Base-by-base conservation (phyloP, 2,113 vertebrate species). In the Fukomys damarensis region DNA sequence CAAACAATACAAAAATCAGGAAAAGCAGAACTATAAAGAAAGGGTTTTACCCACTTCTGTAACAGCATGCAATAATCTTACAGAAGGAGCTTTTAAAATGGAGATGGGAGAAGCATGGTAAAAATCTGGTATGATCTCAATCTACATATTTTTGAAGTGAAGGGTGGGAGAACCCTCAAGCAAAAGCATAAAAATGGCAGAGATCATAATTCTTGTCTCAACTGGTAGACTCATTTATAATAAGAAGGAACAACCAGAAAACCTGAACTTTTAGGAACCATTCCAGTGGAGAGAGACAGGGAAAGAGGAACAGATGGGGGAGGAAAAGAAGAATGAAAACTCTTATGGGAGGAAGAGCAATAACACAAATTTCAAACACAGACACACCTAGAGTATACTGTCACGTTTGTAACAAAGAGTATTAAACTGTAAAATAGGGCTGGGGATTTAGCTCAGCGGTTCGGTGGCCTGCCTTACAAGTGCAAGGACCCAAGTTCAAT, bases 11-110 rank as follows among this genome's bases (percentile, higher is more conserved):
- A 91, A 97, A 89, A 96, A 97, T 93, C 76, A 94, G 30, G 91
- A 91, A 68, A 97, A 97, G 91, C 84, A 77, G 94, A 56, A 77
- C 93, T 91, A 46, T 81, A 35, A 97, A 93, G 61, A 97, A 94
- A 91, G 68, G 41, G 72, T 93, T 83, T 65, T 68, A 65, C 3
- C 4, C 24, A 35, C 84, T 97, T 95, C 38, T 94, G 80, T 4
- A 4, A 65, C 30, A 96, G 92, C 95, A 93, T 13, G 65, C 82
- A 93, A 68, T 52, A 70, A 59, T 13, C 5, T 20, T 28, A 61
- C 5, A 94, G 65, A 91, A 58, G 10, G 77, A 80, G 30, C 43
- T 68, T 87, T 93, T 43, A 66, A 59, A 88, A 68, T 7, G 5
- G 41, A 96, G 12, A 17, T 52, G 35, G 87, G 41, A 89, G 19